Conservation (phyloP, 2,113 vertebrate species). For the Raja brachyura region DNA sequence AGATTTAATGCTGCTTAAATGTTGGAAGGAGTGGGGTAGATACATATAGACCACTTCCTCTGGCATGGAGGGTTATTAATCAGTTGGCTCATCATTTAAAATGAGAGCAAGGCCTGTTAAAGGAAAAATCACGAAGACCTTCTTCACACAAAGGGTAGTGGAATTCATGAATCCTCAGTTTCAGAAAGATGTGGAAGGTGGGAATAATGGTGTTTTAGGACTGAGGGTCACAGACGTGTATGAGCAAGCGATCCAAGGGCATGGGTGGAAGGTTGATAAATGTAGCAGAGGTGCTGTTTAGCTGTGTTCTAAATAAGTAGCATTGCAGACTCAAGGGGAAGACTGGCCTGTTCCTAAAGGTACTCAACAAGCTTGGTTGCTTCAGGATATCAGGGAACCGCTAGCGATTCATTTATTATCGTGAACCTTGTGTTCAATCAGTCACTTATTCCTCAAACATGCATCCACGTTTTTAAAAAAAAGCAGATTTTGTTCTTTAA, state of each 20-base stretch:
- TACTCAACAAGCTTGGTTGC: background rate
- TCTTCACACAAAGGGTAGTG: background rate
- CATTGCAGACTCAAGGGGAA: background rate
- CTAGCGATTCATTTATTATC: too few relatives aligned
- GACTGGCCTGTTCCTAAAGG: background rate
- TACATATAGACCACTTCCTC: background rate
- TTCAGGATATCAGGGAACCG: background rate
- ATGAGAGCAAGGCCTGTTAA: background rate
- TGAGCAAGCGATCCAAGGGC: background rate
- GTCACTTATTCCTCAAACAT: background rate
- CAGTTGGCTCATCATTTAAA: background rate
- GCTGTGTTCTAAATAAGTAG: background rate
- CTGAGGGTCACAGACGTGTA: background rate
- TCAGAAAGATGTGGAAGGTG: background rate
- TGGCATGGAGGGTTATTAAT: background rate
- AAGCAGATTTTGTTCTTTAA: background rate
- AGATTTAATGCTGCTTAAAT: background rate
- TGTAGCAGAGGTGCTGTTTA: background rate
- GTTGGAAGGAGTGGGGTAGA: background rate
- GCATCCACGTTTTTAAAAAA: background rate
- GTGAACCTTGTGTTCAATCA: background rate
- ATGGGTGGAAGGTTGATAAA: background rate
- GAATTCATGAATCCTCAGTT: background rate
- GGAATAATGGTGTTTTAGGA: background rate
- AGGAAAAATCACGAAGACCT: background rate